Base-by-base conservation (phyloP, 2,888 invertebrate species). In the Andrena bucephala region DNA sequence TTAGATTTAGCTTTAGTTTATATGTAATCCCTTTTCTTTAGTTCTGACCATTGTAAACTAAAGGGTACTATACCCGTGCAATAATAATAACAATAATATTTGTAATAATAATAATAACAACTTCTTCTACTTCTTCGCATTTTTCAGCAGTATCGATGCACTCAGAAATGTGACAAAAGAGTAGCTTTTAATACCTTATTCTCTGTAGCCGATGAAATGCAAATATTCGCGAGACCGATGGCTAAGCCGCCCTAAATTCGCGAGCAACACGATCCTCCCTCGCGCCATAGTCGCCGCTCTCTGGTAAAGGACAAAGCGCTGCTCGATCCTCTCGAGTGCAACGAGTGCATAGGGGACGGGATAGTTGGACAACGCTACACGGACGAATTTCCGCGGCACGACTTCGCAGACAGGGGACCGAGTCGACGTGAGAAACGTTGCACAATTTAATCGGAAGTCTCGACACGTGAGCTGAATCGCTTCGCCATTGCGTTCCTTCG, bases 391-490 rank as follows among this genome's bases (percentile, higher is more conserved):
- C 65, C 65, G 48, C 29, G 20, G 50, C 36, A 33, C 36, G 24
- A 60, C 31, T 27, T 74, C 52, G 52, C 52, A 31, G 63, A 48
- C 65, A 63, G 27, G 52, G 3, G n/a, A 1, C 16, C 24, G 57
- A 42, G n/a, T 31, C 20, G 42, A 54, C 67, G 77, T 24, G 69
- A 73, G 59, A 36, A 48, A 57, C 81, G 69, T 65, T 62, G 68
- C 50, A 62, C 66, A 76, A 79, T 84, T 83, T 83, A 84, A 84
- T 82, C 79, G 73, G 68, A 79, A 75, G 52, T 62, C 66, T 48
- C 73, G 73, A 70, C 71, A 73, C 79, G 83, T 73, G 84, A 84
- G 75, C 68, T 48, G 82, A 84, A 82, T 84, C 71, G 63, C 24
- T 62, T 24, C 36, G 13, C 31, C 33, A 24, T 24, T 66, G 54